Percentiles rank a stretch among this genome's conserved stretches.
These are phyloP conservation scores for Physeter macrocephalus DNA, from an alignment of 2,113 vertebrate genomes.

Conservation along the genomic window DNA sequence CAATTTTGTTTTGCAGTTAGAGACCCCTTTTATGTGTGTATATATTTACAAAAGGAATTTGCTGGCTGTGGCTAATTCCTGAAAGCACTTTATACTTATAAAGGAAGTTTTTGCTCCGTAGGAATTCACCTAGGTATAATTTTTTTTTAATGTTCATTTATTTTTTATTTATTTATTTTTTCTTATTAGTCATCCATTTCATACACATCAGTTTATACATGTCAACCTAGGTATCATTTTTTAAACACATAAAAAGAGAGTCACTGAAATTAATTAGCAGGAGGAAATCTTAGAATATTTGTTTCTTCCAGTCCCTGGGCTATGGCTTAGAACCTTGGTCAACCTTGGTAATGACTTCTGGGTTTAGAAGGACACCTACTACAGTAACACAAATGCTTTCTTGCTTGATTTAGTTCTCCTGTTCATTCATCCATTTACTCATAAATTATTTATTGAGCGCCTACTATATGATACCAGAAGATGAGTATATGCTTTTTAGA, in stretches of 20 bases:
- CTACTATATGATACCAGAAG: not conserved
- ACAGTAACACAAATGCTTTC: not conserved
- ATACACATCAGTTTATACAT: too few species aligned
- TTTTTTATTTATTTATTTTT: too few species aligned
- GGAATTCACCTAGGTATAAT: not conserved
- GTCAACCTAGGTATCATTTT: not conserved
- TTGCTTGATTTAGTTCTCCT: slow-evolving; percentile 15
- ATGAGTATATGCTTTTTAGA: slow-evolving; percentile 1
- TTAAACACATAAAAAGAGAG: not conserved
- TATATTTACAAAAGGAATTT: slow-evolving; percentile 8
- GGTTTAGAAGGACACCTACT: not conserved
- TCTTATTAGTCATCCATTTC: too few species aligned
- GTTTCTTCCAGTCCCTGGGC: not conserved
- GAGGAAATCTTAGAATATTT: not conserved
- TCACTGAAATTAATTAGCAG: not conserved
- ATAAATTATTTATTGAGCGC: not conserved
- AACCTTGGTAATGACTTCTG: not conserved
- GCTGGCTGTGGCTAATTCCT: not conserved
- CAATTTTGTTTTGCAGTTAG: slow-evolving; percentile 19
- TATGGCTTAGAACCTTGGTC: not conserved
- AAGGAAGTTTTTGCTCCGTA: not conserved
- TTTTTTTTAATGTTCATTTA: not conserved
- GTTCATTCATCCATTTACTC: not conserved
- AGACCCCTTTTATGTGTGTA: not conserved
- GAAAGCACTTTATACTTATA: not conserved